Percentiles rank a stretch among this genome's conserved stretches.
These are phyloP conservation scores for Pelusios castaneus DNA, from an alignment of 2,113 vertebrate genomes.

Conservation along the genomic window DNA sequence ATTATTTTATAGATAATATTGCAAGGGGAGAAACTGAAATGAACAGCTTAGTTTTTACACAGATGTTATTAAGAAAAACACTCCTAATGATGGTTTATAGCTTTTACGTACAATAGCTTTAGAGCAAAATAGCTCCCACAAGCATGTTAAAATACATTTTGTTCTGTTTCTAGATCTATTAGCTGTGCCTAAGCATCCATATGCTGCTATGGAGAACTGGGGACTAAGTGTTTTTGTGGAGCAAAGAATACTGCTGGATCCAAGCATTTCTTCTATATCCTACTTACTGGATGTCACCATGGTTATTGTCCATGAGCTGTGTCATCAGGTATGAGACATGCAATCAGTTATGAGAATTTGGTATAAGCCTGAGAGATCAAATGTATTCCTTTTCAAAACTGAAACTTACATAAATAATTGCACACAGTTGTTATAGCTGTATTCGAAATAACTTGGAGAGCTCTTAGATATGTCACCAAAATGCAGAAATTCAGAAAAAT, in stretches of 20 bases:
- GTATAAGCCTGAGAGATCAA: not conserved
- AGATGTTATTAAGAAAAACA: constrained; percentile 1
- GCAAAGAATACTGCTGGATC: constrained; percentile 90
- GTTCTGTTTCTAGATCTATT: constrained; percentile 87
- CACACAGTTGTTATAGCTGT: not conserved
- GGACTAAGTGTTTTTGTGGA: constrained; percentile 92
- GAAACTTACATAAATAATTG: not conserved
- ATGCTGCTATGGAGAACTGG: constrained; percentile 94
- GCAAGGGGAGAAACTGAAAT: not conserved
- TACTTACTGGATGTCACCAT: constrained; percentile 93
- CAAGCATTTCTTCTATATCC: constrained; percentile 88
- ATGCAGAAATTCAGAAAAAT: not conserved
- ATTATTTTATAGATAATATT: not conserved
- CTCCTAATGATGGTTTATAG: constrained; percentile 24
- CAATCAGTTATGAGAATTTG: constrained; percentile 48
- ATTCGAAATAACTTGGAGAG: accelerated
- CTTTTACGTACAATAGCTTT: constrained; percentile 10
- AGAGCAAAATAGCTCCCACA: not conserved
- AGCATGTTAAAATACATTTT: constrained; percentile 64
- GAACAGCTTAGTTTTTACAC: not conserved
- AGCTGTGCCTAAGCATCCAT: constrained; percentile 92
- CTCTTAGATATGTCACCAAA: not conserved
- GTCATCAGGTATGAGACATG: constrained; percentile 85
- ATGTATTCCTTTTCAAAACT: not conserved
- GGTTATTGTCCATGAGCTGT: constrained; percentile 89